Base-by-base conservation (phyloP, 1,140 invertebrate species). In the Papilio glaucus region DNA sequence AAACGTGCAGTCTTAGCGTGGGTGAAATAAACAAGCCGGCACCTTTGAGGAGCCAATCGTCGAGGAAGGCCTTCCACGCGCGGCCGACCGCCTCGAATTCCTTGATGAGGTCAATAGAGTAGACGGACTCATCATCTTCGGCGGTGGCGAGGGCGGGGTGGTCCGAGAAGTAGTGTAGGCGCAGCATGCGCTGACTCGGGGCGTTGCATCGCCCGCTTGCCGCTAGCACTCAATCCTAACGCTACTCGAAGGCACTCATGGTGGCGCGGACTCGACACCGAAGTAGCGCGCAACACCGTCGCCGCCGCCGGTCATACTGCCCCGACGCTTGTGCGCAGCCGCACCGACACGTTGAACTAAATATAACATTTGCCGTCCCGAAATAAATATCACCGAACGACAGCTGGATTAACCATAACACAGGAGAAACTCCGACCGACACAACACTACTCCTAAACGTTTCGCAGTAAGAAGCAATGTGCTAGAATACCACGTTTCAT, bases 81-180 rank as follows among this genome's bases (percentile, higher is more conserved):
- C 95, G 95, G 77, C 96, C 95, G 81, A 96, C 95, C 45, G 95
- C 93, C 77, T 97, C 96, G 90, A 97, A 98, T 88, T 97, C 97
- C 93, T 97, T 97, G 91, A 97, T 98, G 82, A 97, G 95, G 86
- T 97, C 96, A 82, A 96, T 94, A 29, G 95, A 95, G 91, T 97
- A 97, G 78, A 96, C 95, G 77, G 86, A 85, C 72, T 94, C 94
- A 68, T 95, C 94, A 85, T 95, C 95, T 77, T 87, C 86, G 84
- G 81, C 88, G 83, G 81, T 93, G 93, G 94, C 92, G 87, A 96
- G 90, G 86, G 94, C 93, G 84, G 95, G 94, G 93, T 95, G 93
- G 92, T 97, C 96, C 73, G 96, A 97, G 87, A 96, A 97, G 93
- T 96, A 97, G 86, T 97, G 96, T 90, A 97, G 90, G 86, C 96